These are phyloP conservation scores for Ischnus inquisitorius DNA, from an alignment of 2,888 invertebrate species.

Conservation along the genomic window DNA sequence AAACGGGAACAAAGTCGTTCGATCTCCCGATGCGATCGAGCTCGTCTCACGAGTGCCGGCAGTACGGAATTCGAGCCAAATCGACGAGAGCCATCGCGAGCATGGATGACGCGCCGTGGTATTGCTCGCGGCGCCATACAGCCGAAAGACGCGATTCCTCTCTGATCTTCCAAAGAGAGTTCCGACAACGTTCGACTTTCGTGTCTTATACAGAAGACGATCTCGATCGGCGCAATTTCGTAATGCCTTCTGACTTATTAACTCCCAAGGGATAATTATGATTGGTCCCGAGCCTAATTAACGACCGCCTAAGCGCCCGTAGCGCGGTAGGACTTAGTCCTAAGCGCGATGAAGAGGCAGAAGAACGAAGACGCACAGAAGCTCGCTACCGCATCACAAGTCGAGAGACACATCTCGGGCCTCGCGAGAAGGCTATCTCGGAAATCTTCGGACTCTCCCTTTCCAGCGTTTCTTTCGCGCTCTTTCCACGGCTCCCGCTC, in stretches of 20 bases:
- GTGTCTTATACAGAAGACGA: constrained; percentile 36
- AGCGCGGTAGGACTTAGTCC: constrained; percentile 7
- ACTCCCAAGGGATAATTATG: constrained; percentile 77
- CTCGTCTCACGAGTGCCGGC: constrained; percentile 1
- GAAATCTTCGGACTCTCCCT: constrained; percentile 56
- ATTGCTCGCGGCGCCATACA: constrained; percentile 13
- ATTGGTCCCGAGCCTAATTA: constrained; percentile 77
- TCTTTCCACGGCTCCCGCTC: constrained; percentile 64
- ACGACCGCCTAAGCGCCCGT: constrained; percentile 71
- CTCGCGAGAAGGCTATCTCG: constrained; percentile 58
- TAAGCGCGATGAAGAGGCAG: neutral
- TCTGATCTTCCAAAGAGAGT: constrained; percentile 52
- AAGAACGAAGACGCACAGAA: constrained; percentile 4
- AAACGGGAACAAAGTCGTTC: constrained; percentile 48
- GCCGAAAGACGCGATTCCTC: constrained; percentile 13
- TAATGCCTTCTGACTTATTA: constrained; percentile 78
- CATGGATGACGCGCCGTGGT: constrained; percentile 54
- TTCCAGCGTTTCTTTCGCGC: constrained; percentile 60
- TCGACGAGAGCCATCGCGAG: constrained; percentile 28
- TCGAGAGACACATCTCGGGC: constrained; percentile 56
- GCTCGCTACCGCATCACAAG: constrained; percentile 24
- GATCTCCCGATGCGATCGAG: constrained; percentile 23
- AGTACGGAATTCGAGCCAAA: constrained; percentile 46
- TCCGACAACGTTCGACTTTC: constrained; percentile 53
- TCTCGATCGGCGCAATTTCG: constrained; percentile 71